These are phyloP conservation scores for Acrocephalus scirpaceus DNA, from an alignment of 2,797 vertebrate species.

Conservation along the genomic window DNA sequence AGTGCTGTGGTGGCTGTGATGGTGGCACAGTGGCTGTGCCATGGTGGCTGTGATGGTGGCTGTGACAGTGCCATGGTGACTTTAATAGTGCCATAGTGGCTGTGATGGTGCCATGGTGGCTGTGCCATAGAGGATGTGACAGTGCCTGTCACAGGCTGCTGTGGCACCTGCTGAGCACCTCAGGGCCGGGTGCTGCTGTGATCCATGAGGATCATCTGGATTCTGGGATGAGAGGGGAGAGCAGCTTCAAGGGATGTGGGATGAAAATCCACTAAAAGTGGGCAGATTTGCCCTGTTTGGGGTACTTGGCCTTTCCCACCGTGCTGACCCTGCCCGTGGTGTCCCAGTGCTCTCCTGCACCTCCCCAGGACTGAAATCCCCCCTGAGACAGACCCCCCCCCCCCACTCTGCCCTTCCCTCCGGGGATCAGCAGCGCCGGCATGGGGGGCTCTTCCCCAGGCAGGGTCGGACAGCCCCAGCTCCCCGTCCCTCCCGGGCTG, in stretches of 20 bases:
- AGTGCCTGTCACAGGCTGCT: background rate
- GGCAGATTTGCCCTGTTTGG: background rate
- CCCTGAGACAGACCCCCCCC: background rate
- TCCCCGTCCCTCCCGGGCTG: background rate
- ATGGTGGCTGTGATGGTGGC: background rate
- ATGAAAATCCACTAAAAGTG: rapidly evolving
- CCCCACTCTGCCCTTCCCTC: background rate
- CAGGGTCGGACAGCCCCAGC: background rate
- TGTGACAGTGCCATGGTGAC: no score
- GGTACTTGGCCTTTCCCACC: rapidly evolving
- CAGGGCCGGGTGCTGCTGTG: rapidly evolving
- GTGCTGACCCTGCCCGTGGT: rapidly evolving
- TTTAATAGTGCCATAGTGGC: no score
- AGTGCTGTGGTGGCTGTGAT: rapidly evolving
- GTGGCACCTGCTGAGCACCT: background rate
- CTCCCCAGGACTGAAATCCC: no score
- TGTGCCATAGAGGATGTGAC: background rate
- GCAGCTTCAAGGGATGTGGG: background rate
- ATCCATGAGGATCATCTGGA: rapidly evolving
- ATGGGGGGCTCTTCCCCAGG: rapidly evolving
- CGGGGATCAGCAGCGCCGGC: rapidly evolving
- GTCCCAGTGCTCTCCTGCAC: background rate
- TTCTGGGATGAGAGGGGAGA: rapidly evolving
- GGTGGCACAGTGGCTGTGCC: background rate
- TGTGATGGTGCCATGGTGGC: background rate